Percentiles rank a stretch among this genome's conserved stretches.
These are phyloP conservation scores for Musca domestica DNA, from an alignment of 1,140 invertebrate genomes.

Conservation along the genomic window DNA sequence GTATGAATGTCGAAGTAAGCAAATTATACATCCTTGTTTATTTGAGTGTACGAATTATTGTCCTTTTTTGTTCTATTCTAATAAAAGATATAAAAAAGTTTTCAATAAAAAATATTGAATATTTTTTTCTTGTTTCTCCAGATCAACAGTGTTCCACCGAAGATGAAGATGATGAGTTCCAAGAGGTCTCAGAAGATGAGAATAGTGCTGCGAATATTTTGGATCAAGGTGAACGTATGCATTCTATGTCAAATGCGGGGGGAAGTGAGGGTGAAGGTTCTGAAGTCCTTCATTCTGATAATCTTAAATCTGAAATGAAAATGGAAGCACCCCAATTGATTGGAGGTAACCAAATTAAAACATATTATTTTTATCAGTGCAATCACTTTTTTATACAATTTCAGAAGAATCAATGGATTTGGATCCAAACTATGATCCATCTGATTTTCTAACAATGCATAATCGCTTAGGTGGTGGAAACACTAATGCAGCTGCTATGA, in stretches of 20 bases:
- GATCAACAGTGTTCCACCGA: constrained; percentile 74
- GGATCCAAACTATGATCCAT: constrained; percentile 83
- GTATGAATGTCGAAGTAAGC: too few relatives aligned
- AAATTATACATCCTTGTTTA: too few relatives aligned
- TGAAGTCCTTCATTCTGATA: constrained; percentile 44
- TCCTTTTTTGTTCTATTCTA: too few relatives aligned
- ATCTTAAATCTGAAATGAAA: constrained; percentile 47
- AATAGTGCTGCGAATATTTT: constrained; percentile 57
- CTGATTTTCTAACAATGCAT: constrained; percentile 67
- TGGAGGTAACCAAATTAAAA: constrained; percentile 26
- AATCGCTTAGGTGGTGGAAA: constrained; percentile 34
- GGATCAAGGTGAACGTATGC: constrained; percentile 51
- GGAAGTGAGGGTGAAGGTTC: constrained; percentile 23
- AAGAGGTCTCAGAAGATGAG: constrained; percentile 64
- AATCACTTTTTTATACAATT: constrained; percentile 20
- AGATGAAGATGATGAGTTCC: constrained; percentile 70
- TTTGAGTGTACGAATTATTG: too few relatives aligned
- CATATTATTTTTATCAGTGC: neutral
- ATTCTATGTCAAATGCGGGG: constrained; percentile 27
- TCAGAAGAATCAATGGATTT: constrained; percentile 76
- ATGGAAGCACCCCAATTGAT: constrained; percentile 40
- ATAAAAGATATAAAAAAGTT: too few relatives aligned
- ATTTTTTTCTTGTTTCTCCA: constrained; percentile 33
- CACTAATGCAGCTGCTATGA: neutral
- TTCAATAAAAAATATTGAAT: neutral